Evolutionary conservation across 1,140 invertebrate species (phyloP).

Genomic region (Heliothis virescens): DNA sequence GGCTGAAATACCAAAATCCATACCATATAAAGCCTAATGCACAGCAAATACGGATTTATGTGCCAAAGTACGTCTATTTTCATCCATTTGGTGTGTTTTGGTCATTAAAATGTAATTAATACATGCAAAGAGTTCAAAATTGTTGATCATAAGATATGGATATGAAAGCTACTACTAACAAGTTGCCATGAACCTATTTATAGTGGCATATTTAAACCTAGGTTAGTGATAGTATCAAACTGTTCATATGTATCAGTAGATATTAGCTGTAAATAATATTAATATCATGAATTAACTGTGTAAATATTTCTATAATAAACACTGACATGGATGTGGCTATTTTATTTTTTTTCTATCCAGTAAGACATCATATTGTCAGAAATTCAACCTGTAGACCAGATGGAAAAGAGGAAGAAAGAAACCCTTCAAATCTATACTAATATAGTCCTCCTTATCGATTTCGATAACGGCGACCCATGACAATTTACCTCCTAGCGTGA

Average conservation of each 20-base stretch:
- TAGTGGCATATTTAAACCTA: slow-evolving; percentile 23
- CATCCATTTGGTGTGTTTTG: too few relatives aligned
- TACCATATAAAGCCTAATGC: too few relatives aligned
- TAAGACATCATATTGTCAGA: too few relatives aligned
- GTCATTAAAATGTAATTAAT: background rate
- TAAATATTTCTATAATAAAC: slow-evolving; percentile 54
- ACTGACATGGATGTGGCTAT: slow-evolving; percentile 41
- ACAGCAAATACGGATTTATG: background rate
- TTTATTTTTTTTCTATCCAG: background rate
- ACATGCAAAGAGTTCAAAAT: background rate
- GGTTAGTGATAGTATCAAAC: slow-evolving; percentile 10
- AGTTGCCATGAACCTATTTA: slow-evolving; percentile 3
- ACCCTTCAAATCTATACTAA: too few relatives aligned
- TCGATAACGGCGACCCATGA: too few relatives aligned
- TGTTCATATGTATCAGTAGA: slow-evolving; percentile 32
- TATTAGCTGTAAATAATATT: slow-evolving; percentile 48
- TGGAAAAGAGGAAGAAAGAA: background rate
- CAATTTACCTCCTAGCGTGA: too few relatives aligned
- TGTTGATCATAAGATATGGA: slow-evolving; percentile 16
- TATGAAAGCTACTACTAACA: background rate
- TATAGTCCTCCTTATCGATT: too few relatives aligned
- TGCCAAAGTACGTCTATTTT: background rate
- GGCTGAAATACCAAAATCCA: too few relatives aligned
- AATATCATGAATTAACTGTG: slow-evolving; percentile 42
- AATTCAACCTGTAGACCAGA: too few relatives aligned